Percentiles rank a stretch among this genome's conserved stretches.
phyloP scores from a whole-genome alignment of 2,113 vertebrate species.

The Muntiacus muntjak region DNA sequence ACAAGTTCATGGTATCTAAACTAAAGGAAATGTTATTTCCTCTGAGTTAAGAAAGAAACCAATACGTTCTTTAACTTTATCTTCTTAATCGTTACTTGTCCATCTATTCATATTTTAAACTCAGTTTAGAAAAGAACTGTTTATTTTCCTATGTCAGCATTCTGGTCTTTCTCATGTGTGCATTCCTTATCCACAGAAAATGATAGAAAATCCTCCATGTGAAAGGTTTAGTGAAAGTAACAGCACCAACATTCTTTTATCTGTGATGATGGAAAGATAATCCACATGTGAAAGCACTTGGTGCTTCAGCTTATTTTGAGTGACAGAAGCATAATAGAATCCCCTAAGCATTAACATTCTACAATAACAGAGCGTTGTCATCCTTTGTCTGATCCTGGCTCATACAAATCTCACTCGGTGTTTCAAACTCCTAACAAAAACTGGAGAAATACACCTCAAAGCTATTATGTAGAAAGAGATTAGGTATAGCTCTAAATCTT shows the following conservation, averaged over 20 bases:
- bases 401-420: slow-evolving; percentile 72
- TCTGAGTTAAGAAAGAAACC: not conserved
- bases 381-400: slow-evolving; percentile 82
- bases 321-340: slow-evolving; percentile 87
- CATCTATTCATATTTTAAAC: not conserved
- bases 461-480: slow-evolving; percentile 73
- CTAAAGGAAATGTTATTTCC: not conserved
- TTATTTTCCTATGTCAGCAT: slow-evolving; percentile 58
- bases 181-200: slow-evolving; percentile 72
- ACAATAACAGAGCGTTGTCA: slow-evolving; percentile 83
- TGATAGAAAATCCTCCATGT: slow-evolving; percentile 77
- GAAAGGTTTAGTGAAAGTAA: slow-evolving; percentile 79
- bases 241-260: slow-evolving; percentile 85
- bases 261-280: slow-evolving; percentile 85
- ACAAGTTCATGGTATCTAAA: not conserved
- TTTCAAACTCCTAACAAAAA: slow-evolving; percentile 81
- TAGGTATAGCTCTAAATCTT: slow-evolving; percentile 53
- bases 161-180: slow-evolving; percentile 33
- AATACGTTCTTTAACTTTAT: not conserved
- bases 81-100: slow-evolving; percentile 1
- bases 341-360: slow-evolving; percentile 77
- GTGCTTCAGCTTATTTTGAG: slow-evolving; percentile 84
- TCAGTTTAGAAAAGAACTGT: not conserved
- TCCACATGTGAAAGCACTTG: slow-evolving; percentile 87
- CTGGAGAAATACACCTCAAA: slow-evolving; percentile 80